Conservation (phyloP, 2,113 vertebrate genomes). For the Labeo rohita region DNA sequence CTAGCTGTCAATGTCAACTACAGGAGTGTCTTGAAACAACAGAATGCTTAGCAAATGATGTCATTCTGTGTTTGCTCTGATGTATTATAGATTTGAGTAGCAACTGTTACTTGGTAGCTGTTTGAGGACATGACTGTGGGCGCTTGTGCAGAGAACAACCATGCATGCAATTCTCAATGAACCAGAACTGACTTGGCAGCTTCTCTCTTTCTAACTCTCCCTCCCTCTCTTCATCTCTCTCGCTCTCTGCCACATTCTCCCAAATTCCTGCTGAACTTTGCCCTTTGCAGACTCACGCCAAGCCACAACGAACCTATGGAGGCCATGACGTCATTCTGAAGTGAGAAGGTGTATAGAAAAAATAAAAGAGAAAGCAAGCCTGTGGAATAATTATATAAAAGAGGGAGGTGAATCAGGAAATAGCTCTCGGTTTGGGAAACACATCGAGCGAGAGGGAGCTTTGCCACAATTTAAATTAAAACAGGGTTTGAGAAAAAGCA, state of each 20-base stretch:
- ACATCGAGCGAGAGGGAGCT: constrained; percentile 64
- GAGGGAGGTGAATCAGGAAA: constrained; percentile 79
- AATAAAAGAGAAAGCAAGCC: constrained; percentile 59
- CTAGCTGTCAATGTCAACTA: background rate
- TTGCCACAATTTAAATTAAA: constrained; percentile 77
- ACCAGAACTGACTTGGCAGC: constrained; percentile 7
- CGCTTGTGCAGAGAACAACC: constrained; percentile 5
- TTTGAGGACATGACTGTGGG: constrained; percentile 22
- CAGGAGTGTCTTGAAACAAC: constrained; percentile 2
- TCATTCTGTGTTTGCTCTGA: background rate
- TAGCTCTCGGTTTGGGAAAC: constrained; percentile 78
- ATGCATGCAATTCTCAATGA: constrained; percentile 34
- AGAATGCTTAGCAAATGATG: background rate
- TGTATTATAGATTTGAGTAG: constrained; percentile 12
- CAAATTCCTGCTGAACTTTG: constrained; percentile 58
- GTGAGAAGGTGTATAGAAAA: constrained; percentile 59
- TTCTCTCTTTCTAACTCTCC: background rate
- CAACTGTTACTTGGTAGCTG: constrained; percentile 11
- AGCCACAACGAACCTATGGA: constrained; percentile 57
- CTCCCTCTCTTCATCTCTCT: background rate
- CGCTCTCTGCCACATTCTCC: background rate
- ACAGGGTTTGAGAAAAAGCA: constrained; percentile 64
- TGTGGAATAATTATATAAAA: constrained; percentile 79
- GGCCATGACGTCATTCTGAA: constrained; percentile 70
- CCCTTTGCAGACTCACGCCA: constrained; percentile 51